These are phyloP conservation scores for Odocoileus hemionus DNA, from an alignment of 2,113 vertebrate species.

Conservation along the genomic window DNA sequence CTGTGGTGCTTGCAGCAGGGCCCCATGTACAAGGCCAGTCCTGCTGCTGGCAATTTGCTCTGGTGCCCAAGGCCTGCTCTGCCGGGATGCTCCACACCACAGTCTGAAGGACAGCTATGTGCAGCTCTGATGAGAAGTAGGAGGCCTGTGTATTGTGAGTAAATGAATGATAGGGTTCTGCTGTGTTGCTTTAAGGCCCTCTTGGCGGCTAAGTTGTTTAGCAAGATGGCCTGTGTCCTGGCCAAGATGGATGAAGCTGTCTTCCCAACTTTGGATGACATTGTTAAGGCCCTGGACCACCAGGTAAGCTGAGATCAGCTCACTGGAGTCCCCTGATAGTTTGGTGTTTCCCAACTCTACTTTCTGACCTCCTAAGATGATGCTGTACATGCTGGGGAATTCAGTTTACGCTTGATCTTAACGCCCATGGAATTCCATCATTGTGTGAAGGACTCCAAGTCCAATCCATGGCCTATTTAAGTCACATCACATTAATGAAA, in stretches of 20 bases:
- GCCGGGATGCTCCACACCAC: rapidly evolving
- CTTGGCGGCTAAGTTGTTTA: constrained; percentile 51
- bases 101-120: neutral
- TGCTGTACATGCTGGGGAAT: neutral
- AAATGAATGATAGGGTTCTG: neutral
- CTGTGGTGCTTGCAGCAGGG: neutral
- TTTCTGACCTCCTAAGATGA: neutral
- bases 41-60: neutral
- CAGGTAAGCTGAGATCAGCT: constrained; percentile 46
- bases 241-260: constrained; percentile 40
- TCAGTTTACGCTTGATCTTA: neutral
- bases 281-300: constrained; percentile 17
- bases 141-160: neutral
- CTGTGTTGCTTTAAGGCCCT: constrained; percentile 48
- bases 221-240: constrained; percentile 66
- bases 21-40: neutral
- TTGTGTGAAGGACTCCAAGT: neutral
- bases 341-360: neutral
- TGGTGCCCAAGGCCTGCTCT: neutral
- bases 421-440: neutral
- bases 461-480: neutral
- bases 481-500: neutral
- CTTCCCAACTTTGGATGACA: constrained; percentile 65
- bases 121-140: neutral
- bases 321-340: neutral